These are phyloP conservation scores for Cephonodes hylas DNA, from an alignment of 2,888 invertebrate genomes.

Conservation along the genomic window DNA sequence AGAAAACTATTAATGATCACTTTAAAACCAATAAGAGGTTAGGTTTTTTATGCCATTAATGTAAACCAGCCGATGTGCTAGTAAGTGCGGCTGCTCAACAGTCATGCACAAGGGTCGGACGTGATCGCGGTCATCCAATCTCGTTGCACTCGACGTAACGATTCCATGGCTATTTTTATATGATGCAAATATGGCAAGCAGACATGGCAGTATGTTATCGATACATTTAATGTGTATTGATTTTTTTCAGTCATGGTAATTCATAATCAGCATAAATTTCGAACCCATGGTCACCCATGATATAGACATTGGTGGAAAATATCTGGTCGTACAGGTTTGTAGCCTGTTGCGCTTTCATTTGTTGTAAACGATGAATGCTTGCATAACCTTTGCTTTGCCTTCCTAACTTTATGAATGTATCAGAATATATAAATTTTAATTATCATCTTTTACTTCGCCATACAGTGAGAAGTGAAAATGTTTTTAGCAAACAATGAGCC, in stretches of 20 bases:
- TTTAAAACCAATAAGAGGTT: no score
- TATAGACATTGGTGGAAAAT: neutral
- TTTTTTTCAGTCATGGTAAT: neutral
- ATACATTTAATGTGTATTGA: neutral
- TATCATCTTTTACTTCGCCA: neutral
- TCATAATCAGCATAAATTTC: neutral
- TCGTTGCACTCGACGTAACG: conserved; percentile 18
- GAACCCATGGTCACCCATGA: neutral
- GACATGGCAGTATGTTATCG: neutral
- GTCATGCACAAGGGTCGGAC: conserved; percentile 44
- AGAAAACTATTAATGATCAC: no score
- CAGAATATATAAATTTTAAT: neutral
- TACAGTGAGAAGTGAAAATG: neutral
- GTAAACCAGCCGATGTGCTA: conserved; percentile 12
- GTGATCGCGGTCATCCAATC: conserved; percentile 52
- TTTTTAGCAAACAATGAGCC: neutral
- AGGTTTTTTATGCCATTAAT: neutral
- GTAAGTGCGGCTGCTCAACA: conserved; percentile 25
- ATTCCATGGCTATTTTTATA: neutral
- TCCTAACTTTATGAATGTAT: neutral
- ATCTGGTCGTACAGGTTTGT: neutral
- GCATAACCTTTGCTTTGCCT: conserved; percentile 10
- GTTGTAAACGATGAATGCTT: neutral
- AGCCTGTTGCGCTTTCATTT: neutral
- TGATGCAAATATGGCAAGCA: neutral